Percentiles rank a stretch among this genome's conserved stretches.
These are phyloP conservation scores for Shargacucullia verbasci DNA, from an alignment of 2,888 invertebrate species.

Conservation along the genomic window DNA sequence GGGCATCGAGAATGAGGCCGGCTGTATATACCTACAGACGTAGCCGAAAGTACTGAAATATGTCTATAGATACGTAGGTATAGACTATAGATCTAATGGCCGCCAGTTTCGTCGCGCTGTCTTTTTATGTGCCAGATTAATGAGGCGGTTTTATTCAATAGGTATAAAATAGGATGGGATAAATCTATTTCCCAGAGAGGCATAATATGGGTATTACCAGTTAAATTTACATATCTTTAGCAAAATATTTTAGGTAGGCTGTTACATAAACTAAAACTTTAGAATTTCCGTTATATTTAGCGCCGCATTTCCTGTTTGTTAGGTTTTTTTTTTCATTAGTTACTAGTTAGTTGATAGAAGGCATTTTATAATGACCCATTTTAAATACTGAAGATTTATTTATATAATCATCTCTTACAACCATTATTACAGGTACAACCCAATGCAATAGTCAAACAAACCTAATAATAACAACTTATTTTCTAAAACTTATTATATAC, in stretches of 20 bases:
- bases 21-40: constrained; percentile 37
- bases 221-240: background rate
- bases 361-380: too few relatives aligned
- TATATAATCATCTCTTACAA: too few relatives aligned
- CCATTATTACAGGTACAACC: too few relatives aligned
- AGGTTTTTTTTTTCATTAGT: too few relatives aligned
- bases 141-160: background rate
- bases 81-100: constrained; percentile 18
- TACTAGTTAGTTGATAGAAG: too few relatives aligned
- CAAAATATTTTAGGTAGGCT: background rate
- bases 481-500: too few relatives aligned
- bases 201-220: background rate
- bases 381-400: too few relatives aligned
- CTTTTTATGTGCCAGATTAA: constrained; percentile 1
- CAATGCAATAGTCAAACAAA: too few relatives aligned
- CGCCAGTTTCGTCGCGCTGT: constrained; percentile 8
- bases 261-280: too few relatives aligned
- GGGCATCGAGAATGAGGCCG: constrained; percentile 48
- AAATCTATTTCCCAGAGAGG: constrained; percentile 6
- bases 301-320: constrained; percentile 8
- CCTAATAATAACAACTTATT: too few relatives aligned
- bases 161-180: constrained; percentile 8
- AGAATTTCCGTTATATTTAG: background rate
- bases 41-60: constrained; percentile 32
- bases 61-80: constrained; percentile 1